Evolutionary conservation across 1,140 invertebrate genomes (phyloP), one percentile per base, ranked within the genome.

Genomic region (Bombus sylvicola): DNA sequence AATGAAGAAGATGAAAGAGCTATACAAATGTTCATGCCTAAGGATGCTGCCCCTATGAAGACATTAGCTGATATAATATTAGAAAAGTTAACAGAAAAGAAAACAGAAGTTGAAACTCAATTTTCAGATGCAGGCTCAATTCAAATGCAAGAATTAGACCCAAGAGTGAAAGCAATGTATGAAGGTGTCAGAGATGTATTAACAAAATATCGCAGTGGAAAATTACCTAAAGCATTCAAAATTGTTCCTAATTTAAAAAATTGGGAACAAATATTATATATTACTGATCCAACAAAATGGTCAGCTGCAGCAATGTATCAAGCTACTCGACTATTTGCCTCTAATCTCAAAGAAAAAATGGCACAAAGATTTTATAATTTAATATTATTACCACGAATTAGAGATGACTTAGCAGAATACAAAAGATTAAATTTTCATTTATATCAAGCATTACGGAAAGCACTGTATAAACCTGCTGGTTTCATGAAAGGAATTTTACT

Each of bases 401-500:
- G 99, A 73, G 99, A 99, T 95, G 99, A 99, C 94, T 97, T 99
- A 77, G 97, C 96, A 25, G 98, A 99, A 94, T 99, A 98, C 93
- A 99, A 99, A 94, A 97, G 98, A 94, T 95, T 99, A 2, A 99
- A 99, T 95, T 99, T 99, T 95, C 99, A 99, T 95, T 95, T 99
- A 15, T 99, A 99, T 94, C 98, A 98, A 96, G 98, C 99, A 12
- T 91, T 99, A 28, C 96, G 97, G 83, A 99, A 99, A 95, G 96
- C 99, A 18, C 95, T 99, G 0, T 99, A 98, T 94, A 99, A 99
- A 94, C 99, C 99, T 69, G 98, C 97, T 74, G 99, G 98, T n/a
- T 99, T 99, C 92, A 99, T 99, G 97, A 99, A 99, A 95, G 99
- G 99, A 90, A 97, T 99, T 90, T 95, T 99, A 47, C 91, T 99